Evolutionary conservation across 2,113 vertebrate genomes (phyloP).

Genomic region (Plecotus auritus): DNA sequence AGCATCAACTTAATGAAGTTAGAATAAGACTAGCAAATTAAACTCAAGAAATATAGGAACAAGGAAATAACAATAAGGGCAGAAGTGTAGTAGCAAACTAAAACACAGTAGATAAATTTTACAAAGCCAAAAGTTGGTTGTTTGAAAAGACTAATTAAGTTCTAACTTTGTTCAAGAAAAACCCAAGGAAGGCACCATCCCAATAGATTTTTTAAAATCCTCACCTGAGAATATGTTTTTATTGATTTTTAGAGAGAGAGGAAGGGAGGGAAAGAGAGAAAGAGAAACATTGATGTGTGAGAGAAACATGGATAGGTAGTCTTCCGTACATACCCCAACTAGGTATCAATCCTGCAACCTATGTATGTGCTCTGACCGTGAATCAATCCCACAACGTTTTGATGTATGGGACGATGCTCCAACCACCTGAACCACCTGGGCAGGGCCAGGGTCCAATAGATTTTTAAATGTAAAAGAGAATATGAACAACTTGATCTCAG

Average conservation of each 20-base stretch:
- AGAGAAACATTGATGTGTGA: not conserved
- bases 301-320: not conserved
- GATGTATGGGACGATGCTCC: not conserved
- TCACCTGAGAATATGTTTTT: not conserved
- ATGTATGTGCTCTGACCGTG: too few species aligned
- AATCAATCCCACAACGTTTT: not conserved
- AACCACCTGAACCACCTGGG: not conserved
- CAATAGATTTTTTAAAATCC: not conserved
- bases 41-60: not conserved
- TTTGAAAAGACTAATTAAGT: not conserved
- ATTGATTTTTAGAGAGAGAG: not conserved
- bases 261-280: not conserved
- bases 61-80: not conserved
- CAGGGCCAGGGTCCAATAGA: not conserved
- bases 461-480: not conserved
- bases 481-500: not conserved
- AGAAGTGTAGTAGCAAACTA: slow-evolving; percentile 13
- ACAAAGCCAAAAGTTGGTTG: not conserved
- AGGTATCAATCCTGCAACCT: not conserved
- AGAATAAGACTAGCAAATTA: not conserved
- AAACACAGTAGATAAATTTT: not conserved
- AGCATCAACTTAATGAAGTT: not conserved
- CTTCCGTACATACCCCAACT: not conserved
- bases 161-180: not conserved
- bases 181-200: not conserved